Base-by-base conservation (phyloP, 2,797 vertebrate species). In the Diglossa cyanea region DNA sequence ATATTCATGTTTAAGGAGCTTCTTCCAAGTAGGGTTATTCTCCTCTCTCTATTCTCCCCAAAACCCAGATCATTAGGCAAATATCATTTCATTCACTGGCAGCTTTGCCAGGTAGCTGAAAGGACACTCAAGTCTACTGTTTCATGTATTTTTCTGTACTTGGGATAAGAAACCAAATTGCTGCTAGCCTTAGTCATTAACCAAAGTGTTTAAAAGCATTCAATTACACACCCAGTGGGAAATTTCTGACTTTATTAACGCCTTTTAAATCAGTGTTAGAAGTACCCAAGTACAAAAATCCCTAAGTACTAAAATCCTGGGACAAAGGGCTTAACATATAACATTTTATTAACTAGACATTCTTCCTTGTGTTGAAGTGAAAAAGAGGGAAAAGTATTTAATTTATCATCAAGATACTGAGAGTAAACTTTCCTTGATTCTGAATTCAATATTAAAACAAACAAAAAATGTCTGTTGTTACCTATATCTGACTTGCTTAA, bases 141-240 rank as follows among this genome's bases (percentile, higher is more conserved):
- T 97, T 97, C 97, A 97, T 97, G 90, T 97, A 90, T 24, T 97
- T 97, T 96, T 90, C 92, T 90, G 65, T 94, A 97, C 95, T 93
- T 97, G 93, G 93, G 81, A 97, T 95, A 96, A 96, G 91, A 96
- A 96, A 91, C 72, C 90, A 97, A 98, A 97, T 96, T 97, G 95
- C 96, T 96, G 93, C 95, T 97, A 97, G 94, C 95, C 96, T 98
- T 96, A 97, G 96, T 98, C 97, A 98, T 98, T 98, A 98, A 96
- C 71, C 58, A 92, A 96, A 98, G 98, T 80, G 93, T 96, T 97
- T 28, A 96, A 98, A 98, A 98, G 96, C 95, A 96, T 97, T 97
- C 96, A 97, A 97, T 98, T 98, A 97, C 95, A 97, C 94, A 94
- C 92, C 86, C 96, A 97, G 97, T 97, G 97, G 96, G 97, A 97